Evolutionary conservation across 2,888 invertebrate species (phyloP).

Genomic region (Theodoxus fluviatilis): DNA sequence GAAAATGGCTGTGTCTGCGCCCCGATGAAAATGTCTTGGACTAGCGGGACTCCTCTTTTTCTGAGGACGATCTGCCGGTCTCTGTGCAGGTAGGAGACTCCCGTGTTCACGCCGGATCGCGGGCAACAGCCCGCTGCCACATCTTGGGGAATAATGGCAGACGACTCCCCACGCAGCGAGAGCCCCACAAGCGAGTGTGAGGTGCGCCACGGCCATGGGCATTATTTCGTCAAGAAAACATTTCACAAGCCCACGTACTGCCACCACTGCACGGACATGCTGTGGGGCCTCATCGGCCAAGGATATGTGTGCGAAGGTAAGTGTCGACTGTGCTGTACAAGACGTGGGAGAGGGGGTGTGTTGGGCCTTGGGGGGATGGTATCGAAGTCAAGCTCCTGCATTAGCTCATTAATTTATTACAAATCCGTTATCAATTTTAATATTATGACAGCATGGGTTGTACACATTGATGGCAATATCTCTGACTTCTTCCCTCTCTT

Average conservation of each 20-base stretch:
- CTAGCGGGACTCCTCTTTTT: constrained; percentile 7
- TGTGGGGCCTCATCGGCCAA: constrained; percentile 99
- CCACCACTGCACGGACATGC: constrained; percentile 99
- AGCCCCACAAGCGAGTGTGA: constrained; percentile 43
- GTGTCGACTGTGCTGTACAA: constrained; percentile 40
- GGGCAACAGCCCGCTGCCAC: too few species aligned
- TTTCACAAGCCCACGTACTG: constrained; percentile 99
- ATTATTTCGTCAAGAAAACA: constrained; percentile 99
- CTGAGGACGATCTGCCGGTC: too few species aligned
- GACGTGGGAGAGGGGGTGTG: too few species aligned
- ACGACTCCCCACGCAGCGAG: constrained; percentile 40
- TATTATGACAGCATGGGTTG: constrained; percentile 23
- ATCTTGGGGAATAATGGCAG: constrained; percentile 43
- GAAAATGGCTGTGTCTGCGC: constrained; percentile 35
- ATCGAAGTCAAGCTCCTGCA: not conserved
- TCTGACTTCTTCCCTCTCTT: too few species aligned
- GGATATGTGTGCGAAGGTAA: constrained; percentile 99
- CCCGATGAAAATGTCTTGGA: constrained; percentile 27
- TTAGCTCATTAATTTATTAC: constrained; percentile 26
- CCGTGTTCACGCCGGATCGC: too few species aligned
- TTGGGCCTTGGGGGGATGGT: too few species aligned
- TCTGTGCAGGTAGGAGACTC: too few species aligned
- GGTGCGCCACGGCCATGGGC: constrained; percentile 71
- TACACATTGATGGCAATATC: too few species aligned
- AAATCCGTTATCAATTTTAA: constrained; percentile 29